Conservation (phyloP, 2,888 invertebrate species). For the Xanthostigma xanthostigma region DNA sequence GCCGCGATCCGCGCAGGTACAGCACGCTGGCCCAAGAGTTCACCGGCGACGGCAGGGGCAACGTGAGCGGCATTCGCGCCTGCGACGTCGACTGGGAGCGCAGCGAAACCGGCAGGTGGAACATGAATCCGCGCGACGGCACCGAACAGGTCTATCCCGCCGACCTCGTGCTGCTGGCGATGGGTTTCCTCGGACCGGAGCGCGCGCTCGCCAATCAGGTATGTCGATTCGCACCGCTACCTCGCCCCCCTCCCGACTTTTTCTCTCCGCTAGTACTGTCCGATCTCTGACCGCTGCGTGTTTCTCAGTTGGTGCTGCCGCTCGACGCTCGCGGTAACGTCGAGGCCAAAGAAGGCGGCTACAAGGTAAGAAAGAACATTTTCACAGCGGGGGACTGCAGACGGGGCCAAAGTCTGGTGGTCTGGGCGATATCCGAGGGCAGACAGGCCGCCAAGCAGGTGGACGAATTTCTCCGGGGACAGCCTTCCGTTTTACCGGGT, state of each 20-base stretch:
- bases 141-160: conserved; percentile 67
- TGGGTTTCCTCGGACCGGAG: conserved; percentile 98
- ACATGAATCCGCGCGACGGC: conserved; percentile 74
- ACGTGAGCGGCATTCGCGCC: conserved; percentile 81
- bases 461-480: conserved; percentile 65
- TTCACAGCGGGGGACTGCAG: conserved; percentile 98
- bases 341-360: conserved; percentile 73
- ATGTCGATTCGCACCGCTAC: conserved; percentile 18
- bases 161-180: conserved; percentile 87
- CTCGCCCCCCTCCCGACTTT: background rate
- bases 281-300: background rate
- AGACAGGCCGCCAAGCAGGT: conserved; percentile 94
- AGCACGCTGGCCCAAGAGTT: conserved; percentile 92
- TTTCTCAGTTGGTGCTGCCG: conserved; percentile 43
- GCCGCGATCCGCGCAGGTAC: conserved; percentile 85
- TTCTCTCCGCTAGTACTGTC: background rate
- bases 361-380: conserved; percentile 76
- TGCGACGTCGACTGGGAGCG: conserved; percentile 89
- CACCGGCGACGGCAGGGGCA: conserved; percentile 74
- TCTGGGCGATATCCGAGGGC: conserved; percentile 97
- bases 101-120: conserved; percentile 83
- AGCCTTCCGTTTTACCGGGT: conserved; percentile 68
- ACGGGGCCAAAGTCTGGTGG: conserved; percentile 95
- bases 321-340: conserved; percentile 89
- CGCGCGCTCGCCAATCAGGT: conserved; percentile 70